phyloP scores from a whole-genome alignment of 2,797 vertebrate species.

The Heliangelus exortis region DNA sequence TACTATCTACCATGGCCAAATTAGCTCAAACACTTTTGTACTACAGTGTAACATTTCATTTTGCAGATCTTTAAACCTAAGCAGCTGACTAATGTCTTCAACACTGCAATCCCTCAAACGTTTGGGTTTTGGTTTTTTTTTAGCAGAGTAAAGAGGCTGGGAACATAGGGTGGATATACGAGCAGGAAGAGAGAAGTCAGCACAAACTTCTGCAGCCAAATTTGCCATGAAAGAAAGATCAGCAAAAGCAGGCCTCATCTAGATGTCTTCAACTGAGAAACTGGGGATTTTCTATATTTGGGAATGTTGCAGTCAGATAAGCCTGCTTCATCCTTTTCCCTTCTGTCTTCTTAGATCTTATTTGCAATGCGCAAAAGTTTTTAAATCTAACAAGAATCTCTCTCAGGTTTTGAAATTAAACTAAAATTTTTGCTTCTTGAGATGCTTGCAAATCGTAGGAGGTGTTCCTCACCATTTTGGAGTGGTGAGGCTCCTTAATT shows the following conservation, averaged over 20 bases:
- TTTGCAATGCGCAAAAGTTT: not conserved
- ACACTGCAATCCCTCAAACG: not conserved
- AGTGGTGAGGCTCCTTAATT: not conserved
- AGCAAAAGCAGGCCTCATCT: not conserved
- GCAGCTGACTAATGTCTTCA: fast-evolving
- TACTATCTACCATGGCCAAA: not conserved
- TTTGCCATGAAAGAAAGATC: not conserved
- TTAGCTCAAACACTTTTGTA: not conserved
- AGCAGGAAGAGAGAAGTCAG: not conserved
- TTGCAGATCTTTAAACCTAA: not conserved
- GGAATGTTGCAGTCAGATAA: not conserved
- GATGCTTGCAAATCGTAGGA: not conserved
- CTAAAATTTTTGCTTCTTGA: not conserved
- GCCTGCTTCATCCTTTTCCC: not conserved
- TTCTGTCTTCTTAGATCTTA: not conserved
- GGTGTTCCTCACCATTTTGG: not conserved
- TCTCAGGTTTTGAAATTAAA: not conserved
- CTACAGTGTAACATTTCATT: not conserved
- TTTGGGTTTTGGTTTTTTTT: not conserved
- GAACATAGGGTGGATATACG: fast-evolving
- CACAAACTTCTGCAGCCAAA: not conserved
- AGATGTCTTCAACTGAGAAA: not conserved
- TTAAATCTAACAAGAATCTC: not conserved
- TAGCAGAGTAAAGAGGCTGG: not conserved
- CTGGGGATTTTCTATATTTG: not conserved